Conservation (phyloP, 2,888 invertebrate species). For the Invenusta paracnida region DNA sequence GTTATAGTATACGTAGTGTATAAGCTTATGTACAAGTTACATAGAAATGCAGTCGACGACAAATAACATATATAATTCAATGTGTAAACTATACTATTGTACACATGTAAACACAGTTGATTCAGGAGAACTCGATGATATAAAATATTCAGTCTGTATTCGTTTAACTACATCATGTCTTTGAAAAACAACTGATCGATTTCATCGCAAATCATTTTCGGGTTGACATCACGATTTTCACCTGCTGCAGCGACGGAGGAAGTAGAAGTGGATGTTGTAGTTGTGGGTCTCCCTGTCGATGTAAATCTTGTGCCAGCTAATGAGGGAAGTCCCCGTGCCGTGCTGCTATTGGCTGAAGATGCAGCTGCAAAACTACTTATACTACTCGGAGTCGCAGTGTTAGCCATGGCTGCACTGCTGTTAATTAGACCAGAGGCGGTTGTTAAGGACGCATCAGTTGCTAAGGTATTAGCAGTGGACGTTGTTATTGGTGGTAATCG, state of each 20-base stretch:
- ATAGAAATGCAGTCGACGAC: not conserved
- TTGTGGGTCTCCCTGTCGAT: not conserved
- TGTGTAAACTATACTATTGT: not conserved
- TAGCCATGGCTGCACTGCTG: too few species aligned
- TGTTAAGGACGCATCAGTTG: not conserved
- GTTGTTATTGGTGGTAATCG: not conserved
- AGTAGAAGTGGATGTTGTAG: not conserved
- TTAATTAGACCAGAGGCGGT: not conserved
- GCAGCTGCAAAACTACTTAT: not conserved
- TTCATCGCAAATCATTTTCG: slow-evolving; percentile 10
- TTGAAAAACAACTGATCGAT: not conserved
- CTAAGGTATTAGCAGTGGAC: not conserved
- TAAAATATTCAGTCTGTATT: not conserved
- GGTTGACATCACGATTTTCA: not conserved
- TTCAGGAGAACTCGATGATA: too few species aligned
- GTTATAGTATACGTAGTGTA: too few species aligned
- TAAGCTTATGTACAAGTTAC: too few species aligned
- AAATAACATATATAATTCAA: not conserved
- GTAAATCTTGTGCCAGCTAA: not conserved
- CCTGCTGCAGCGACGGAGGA: not conserved
- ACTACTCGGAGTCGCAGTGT: not conserved
- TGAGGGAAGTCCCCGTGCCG: not conserved
- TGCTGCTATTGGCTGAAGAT: not conserved
- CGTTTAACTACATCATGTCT: not conserved
- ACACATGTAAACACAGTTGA: not conserved